Evolutionary conservation across 2,797 vertebrate species (phyloP).

Genomic region (Fundulus diaphanus): DNA sequence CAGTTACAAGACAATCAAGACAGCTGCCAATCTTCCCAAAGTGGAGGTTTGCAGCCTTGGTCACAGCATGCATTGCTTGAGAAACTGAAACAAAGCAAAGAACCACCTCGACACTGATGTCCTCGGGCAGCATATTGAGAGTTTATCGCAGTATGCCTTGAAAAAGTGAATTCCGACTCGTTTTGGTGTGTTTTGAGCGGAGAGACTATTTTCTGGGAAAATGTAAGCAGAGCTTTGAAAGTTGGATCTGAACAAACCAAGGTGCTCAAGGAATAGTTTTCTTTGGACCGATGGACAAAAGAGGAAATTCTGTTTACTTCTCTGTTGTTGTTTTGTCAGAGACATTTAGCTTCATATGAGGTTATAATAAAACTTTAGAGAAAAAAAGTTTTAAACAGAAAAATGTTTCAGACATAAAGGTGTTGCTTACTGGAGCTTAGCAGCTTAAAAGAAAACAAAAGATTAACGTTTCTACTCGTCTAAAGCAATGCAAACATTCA

Average conservation of each 20-base stretch:
- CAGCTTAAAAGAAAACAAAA: not conserved
- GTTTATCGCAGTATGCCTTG: not conserved
- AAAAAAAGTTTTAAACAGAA: not conserved
- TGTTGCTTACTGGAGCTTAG: too few relatives aligned
- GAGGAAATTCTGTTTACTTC: not conserved
- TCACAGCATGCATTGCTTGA: not conserved
- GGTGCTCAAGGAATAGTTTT: not conserved
- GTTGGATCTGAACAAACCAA: not conserved
- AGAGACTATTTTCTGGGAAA: not conserved
- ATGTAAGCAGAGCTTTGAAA: not conserved
- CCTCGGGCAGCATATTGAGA: not conserved
- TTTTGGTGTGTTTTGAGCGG: not conserved
- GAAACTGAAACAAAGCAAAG: conserved; percentile 1
- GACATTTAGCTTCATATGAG: not conserved
- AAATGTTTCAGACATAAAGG: not conserved
- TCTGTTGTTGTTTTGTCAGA: not conserved
- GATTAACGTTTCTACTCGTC: not conserved
- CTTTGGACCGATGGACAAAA: not conserved
- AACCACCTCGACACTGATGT: not conserved
- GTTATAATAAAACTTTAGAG: not conserved
- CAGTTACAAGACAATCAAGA: not conserved
- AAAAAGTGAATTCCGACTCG: not conserved
- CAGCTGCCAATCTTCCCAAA: not conserved
- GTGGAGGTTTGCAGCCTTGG: not conserved
- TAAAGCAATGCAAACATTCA: not conserved